Conservation (phyloP, 2,888 invertebrate species). For the Watsonalla binaria region DNA sequence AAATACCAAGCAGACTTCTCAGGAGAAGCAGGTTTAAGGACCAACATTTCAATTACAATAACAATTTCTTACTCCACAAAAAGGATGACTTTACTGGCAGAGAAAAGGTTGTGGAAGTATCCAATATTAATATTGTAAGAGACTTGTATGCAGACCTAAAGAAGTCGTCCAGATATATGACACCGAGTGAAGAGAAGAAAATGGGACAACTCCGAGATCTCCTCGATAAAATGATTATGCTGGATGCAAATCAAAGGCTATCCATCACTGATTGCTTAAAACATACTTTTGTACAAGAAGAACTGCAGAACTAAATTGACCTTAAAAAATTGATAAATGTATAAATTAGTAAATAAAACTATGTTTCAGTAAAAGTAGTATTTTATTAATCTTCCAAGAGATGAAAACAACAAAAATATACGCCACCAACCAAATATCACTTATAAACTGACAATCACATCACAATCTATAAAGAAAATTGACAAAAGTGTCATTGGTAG, state of each 20-base stretch:
- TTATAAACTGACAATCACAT: constrained; percentile 67
- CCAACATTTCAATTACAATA: constrained; percentile 97
- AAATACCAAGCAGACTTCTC: constrained; percentile 96
- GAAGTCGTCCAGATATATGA: constrained; percentile 87
- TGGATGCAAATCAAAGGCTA: constrained; percentile 93
- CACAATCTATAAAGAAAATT: constrained; percentile 65
- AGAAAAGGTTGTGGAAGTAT: constrained; percentile 95
- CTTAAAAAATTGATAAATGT: constrained; percentile 14
- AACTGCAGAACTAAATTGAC: constrained; percentile 34
- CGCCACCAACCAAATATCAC: constrained; percentile 68
- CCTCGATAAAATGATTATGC: constrained; percentile 91
- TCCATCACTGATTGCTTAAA: constrained; percentile 92
- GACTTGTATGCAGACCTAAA: constrained; percentile 94
- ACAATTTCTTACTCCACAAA: constrained; percentile 97
- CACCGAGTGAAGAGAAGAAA: constrained; percentile 91
- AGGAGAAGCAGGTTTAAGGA: constrained; percentile 96
- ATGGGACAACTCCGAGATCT: constrained; percentile 94
- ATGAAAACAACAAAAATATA: constrained; percentile 69
- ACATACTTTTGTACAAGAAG: constrained; percentile 90
- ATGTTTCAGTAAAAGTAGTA: constrained; percentile 49
- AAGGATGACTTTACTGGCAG: constrained; percentile 98
- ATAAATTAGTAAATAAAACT: constrained; percentile 37
- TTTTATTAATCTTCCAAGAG: constrained; percentile 56
- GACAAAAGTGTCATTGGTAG: constrained; percentile 29
- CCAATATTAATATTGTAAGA: constrained; percentile 88